phyloP scores from a whole-genome alignment of 1,140 invertebrate species.

The Acromyrmex heyeri region DNA sequence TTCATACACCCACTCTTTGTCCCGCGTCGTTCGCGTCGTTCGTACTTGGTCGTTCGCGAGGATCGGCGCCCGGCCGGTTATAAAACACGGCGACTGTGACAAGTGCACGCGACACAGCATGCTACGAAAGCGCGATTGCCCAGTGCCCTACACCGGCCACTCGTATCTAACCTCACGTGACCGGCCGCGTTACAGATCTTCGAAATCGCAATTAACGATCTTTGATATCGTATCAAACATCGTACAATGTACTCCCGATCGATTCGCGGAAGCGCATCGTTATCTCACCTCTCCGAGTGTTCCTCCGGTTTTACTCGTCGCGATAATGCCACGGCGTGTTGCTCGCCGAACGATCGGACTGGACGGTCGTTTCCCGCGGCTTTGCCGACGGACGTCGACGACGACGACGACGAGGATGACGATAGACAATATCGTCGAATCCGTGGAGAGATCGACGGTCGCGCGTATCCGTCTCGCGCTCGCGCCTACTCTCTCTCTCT shows the following conservation, averaged over 20 bases:
- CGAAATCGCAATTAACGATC: not conserved
- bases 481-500: not conserved
- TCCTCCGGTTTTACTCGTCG: not conserved
- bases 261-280: not conserved
- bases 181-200: not conserved
- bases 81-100: slow-evolving; percentile 67
- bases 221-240: not conserved
- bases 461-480: not conserved
- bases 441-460: not conserved
- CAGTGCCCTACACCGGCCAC: no score
- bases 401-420: not conserved
- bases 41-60: slow-evolving; percentile 25
- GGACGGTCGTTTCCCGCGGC: not conserved
- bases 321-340: not conserved
- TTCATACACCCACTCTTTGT: slow-evolving; percentile 43
- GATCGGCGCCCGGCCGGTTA: slow-evolving; percentile 54
- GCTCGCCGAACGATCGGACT: not conserved
- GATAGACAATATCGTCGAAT: slow-evolving; percentile 15
- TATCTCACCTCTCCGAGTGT: slow-evolving; percentile 7
- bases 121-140: no score
- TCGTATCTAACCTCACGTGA: not conserved
- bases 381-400: not conserved
- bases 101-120: slow-evolving; percentile 48
- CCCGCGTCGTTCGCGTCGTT: slow-evolving; percentile 25
- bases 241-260: not conserved